Evolutionary conservation across 1,140 invertebrate species (phyloP).

Genomic region (Tetramorium parvispinum): DNA sequence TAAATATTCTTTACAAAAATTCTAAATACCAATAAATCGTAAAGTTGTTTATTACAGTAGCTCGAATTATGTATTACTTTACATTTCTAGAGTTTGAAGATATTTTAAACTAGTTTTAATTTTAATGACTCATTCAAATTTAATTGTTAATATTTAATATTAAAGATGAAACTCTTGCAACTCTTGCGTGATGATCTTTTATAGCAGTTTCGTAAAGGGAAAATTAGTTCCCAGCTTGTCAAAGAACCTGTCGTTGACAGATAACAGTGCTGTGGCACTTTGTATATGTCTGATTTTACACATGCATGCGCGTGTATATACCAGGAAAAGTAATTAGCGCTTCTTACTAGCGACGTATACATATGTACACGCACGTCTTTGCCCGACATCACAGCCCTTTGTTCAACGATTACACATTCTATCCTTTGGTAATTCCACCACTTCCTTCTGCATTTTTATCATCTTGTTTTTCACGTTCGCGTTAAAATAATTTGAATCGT

Average conservation of each 20-base stretch:
- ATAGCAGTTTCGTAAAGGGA: not conserved
- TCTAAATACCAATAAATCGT: not conserved
- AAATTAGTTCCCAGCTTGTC: not conserved
- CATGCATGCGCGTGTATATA: not conserved
- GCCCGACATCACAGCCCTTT: slow-evolving; percentile 3
- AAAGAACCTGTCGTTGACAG: not conserved
- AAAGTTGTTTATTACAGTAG: not conserved
- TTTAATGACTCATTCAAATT: not conserved
- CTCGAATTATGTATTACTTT: slow-evolving; percentile 1
- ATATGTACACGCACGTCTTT: slow-evolving; percentile 10
- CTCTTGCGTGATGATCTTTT: not conserved
- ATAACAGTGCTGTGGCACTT: not conserved
- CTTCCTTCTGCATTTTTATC: not conserved
- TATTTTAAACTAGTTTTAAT: not conserved
- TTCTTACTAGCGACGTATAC: slow-evolving; percentile 26
- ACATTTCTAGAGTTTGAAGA: not conserved
- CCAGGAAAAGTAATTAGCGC: slow-evolving; percentile 64
- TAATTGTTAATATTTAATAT: slow-evolving; percentile 3
- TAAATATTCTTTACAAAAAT: not conserved
- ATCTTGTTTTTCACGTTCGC: not conserved
- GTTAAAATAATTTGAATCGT: not conserved
- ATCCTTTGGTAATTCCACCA: slow-evolving; percentile 17
- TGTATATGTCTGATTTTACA: not conserved
- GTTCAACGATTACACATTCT: slow-evolving; percentile 16
- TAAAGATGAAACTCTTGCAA: not conserved